A percentile compares a stretch with the other conserved stretches of the same genome.
phyloP scores from a whole-genome alignment of 2,888 invertebrate genomes.

The Spilarctia lutea region DNA sequence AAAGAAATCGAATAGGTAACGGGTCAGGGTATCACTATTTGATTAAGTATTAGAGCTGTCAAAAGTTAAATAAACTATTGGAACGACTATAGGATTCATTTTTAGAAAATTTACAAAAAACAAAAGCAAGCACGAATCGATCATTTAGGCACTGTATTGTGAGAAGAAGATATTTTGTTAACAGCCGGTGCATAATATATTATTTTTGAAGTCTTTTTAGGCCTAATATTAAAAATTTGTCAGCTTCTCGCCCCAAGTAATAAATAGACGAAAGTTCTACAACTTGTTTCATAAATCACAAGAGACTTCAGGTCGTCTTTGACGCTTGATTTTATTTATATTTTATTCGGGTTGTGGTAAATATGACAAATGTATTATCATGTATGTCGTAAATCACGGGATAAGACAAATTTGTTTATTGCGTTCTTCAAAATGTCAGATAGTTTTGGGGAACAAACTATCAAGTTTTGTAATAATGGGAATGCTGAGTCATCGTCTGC shows the following conservation, averaged over 20 bases:
- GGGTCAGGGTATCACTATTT: too few species aligned
- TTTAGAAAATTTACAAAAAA: too few species aligned
- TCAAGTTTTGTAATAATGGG: conserved; percentile 10
- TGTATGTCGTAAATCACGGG: conserved; percentile 43
- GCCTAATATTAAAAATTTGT: conserved; percentile 42
- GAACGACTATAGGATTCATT: too few species aligned
- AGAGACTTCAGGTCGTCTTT: conserved; percentile 37
- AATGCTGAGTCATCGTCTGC: neutral
- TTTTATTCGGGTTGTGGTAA: conserved; percentile 45
- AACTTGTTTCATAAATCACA: conserved; percentile 52
- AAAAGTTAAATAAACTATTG: too few species aligned
- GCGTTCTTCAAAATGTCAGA: conserved; percentile 21
- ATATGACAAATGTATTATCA: conserved; percentile 48
- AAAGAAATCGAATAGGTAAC: too few species aligned
- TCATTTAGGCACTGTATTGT: too few species aligned
- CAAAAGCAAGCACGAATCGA: too few species aligned
- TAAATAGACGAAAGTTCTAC: conserved; percentile 45
- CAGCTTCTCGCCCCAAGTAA: conserved; percentile 44
- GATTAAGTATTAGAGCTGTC: too few species aligned
- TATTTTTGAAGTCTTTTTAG: conserved; percentile 5
- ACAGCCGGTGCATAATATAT: neutral
- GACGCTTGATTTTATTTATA: conserved; percentile 51
- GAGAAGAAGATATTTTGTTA: neutral
- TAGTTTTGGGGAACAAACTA: conserved; percentile 32
- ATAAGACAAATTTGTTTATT: conserved; percentile 44